phyloP scores from a whole-genome alignment of 2,888 invertebrate genomes.

The Xylocampa areola region DNA sequence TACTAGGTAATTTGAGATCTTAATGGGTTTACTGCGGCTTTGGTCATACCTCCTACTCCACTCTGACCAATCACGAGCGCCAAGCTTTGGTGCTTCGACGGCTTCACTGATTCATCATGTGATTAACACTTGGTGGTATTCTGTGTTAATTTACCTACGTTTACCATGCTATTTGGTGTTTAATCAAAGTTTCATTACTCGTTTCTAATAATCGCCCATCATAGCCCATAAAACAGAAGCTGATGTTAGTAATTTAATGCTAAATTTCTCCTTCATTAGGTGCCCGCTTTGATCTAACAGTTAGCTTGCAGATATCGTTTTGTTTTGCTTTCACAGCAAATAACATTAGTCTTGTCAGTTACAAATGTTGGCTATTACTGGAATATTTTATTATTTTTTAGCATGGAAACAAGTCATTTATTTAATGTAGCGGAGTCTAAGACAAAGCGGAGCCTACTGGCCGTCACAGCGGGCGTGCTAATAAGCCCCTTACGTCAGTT shows the following conservation, averaged over 20 bases:
- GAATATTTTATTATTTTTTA: slow-evolving; percentile 60
- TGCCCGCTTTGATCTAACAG: slow-evolving; percentile 54
- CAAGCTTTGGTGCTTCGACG: slow-evolving; percentile 70
- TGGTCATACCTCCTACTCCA: slow-evolving; percentile 80
- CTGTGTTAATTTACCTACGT: slow-evolving; percentile 64
- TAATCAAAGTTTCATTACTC: slow-evolving; percentile 56
- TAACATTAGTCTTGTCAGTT: slow-evolving; percentile 55
- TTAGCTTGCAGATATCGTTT: slow-evolving; percentile 54
- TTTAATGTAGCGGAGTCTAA: slow-evolving; percentile 56
- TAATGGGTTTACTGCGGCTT: slow-evolving; percentile 84
- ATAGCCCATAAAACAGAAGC: slow-evolving; percentile 65
- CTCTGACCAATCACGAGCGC: slow-evolving; percentile 79
- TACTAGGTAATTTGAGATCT: slow-evolving; percentile 86
- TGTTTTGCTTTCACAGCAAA: slow-evolving; percentile 56
- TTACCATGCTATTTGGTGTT: slow-evolving; percentile 56
- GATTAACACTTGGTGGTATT: slow-evolving; percentile 80
- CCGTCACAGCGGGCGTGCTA: slow-evolving; percentile 79
- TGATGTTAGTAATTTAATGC: slow-evolving; percentile 56
- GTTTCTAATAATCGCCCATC: slow-evolving; percentile 58
- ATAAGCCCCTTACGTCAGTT: slow-evolving; percentile 85
- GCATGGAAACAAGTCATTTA: slow-evolving; percentile 58
- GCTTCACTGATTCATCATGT: slow-evolving; percentile 80
- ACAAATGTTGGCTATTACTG: slow-evolving; percentile 55
- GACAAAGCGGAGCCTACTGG: slow-evolving; percentile 67
- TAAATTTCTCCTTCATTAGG: slow-evolving; percentile 55